phyloP scores from a whole-genome alignment of 2,888 invertebrate species.

The Perizoma flavofasciatum region DNA sequence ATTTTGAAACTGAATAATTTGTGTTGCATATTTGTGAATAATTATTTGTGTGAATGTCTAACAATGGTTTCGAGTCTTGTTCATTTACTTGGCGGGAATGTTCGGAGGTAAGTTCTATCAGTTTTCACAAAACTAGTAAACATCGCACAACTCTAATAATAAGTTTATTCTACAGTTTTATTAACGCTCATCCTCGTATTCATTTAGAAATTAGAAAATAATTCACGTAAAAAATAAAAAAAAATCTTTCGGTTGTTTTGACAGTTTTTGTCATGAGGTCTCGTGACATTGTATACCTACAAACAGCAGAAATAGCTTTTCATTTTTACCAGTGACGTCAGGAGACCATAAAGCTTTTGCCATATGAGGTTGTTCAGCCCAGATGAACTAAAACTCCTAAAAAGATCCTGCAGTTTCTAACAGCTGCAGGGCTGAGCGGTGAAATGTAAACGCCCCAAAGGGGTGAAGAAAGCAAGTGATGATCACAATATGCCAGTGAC shows the following conservation, averaged over 20 bases:
- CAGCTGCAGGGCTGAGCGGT: too few species aligned
- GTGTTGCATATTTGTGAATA: constrained; percentile 2
- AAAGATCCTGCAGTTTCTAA: too few species aligned
- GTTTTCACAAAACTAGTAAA: not conserved
- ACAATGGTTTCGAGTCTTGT: not conserved
- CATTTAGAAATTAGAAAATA: not conserved
- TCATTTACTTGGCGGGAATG: constrained; percentile 22
- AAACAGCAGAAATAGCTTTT: constrained; percentile 5
- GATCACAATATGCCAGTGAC: too few species aligned
- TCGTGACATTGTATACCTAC: constrained; percentile 20
- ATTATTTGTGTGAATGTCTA: not conserved
- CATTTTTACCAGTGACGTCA: too few species aligned
- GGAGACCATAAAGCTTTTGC: too few species aligned
- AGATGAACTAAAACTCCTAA: too few species aligned
- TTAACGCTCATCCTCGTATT: not conserved
- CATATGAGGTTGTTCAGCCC: too few species aligned
- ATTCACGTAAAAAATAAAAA: not conserved
- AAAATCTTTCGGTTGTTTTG: constrained; percentile 10
- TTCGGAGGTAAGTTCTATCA: constrained; percentile 2
- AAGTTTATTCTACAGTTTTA: too few species aligned
- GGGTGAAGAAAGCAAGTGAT: too few species aligned
- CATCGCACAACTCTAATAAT: too few species aligned
- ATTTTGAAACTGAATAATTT: constrained; percentile 11
- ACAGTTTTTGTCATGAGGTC: constrained; percentile 16
- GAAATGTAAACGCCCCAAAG: too few species aligned